Percentiles rank a stretch among this genome's conserved stretches.
Conservation (phyloP, 2,797 vertebrate species). For the Propithecus perrieri region DNA sequence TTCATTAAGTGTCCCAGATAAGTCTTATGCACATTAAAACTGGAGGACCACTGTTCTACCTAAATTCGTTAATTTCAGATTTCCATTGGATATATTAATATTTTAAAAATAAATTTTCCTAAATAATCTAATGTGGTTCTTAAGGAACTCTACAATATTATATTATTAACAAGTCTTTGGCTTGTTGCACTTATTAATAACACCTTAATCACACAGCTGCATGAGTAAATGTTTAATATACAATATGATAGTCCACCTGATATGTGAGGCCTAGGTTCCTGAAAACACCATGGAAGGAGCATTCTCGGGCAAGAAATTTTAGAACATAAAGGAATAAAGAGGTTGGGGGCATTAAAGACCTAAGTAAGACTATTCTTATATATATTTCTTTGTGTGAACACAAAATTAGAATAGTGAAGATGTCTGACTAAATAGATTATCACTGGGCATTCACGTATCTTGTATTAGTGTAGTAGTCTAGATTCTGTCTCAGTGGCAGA, state of each 20-base stretch:
- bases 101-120: background rate
- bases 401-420: slow-evolving; percentile 28
- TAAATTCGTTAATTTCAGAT: slow-evolving; percentile 11
- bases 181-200: background rate
- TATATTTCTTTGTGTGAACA: background rate
- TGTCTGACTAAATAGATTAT: background rate
- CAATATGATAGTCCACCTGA: background rate
- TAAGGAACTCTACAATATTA: background rate
- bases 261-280: background rate
- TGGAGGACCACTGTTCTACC: background rate
- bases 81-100: background rate
- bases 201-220: slow-evolving; percentile 13
- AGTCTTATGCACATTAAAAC: background rate
- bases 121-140: background rate
- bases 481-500: slow-evolving; percentile 14
- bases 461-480: background rate
- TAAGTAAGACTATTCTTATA: slow-evolving; percentile 3
- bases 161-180: background rate
- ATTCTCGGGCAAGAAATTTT: background rate
- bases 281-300: slow-evolving; percentile 3
- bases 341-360: background rate
- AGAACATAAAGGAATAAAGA: slow-evolving; percentile 34
- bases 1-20: background rate
- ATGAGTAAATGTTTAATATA: background rate
- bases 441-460: background rate